Percentiles rank a stretch among this genome's conserved stretches.
phyloP scores from a whole-genome alignment of 2,113 vertebrate genomes.

The Cheirogaleus medius region DNA sequence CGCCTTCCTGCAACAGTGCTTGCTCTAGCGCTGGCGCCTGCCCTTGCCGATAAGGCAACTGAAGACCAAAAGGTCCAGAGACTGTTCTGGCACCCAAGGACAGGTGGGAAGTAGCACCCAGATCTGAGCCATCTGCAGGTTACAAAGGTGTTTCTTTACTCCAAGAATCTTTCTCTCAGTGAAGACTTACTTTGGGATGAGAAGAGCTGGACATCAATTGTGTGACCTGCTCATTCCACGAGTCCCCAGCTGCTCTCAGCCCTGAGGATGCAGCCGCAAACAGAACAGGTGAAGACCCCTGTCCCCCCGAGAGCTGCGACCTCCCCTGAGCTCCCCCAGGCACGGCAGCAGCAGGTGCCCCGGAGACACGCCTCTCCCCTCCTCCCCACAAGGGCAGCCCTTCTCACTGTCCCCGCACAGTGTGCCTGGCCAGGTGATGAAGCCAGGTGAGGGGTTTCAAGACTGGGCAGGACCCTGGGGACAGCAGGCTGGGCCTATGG shows the following conservation, averaged over 20 bases:
- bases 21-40: background rate
- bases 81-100: background rate
- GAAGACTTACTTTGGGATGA: background rate
- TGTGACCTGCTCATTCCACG: rapidly evolving
- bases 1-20: background rate
- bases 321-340: background rate
- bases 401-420: background rate
- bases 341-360: too few relatives aligned
- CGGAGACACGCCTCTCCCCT: background rate
- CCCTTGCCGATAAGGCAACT: background rate
- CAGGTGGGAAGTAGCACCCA: rapidly evolving
- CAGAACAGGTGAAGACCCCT: too few relatives aligned
- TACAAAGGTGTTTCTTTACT: background rate
- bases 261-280: background rate
- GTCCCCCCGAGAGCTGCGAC: background rate
- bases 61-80: background rate
- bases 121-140: background rate
- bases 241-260: background rate
- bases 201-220: rapidly evolving
- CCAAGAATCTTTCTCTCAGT: background rate
- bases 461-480: background rate
- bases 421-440: background rate
- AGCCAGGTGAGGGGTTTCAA: background rate
- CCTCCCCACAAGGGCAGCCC: rapidly evolving
- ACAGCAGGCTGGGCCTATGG: background rate